These are phyloP conservation scores for Callitettix versicolor DNA, from an alignment of 1,140 invertebrate genomes.

Conservation along the genomic window DNA sequence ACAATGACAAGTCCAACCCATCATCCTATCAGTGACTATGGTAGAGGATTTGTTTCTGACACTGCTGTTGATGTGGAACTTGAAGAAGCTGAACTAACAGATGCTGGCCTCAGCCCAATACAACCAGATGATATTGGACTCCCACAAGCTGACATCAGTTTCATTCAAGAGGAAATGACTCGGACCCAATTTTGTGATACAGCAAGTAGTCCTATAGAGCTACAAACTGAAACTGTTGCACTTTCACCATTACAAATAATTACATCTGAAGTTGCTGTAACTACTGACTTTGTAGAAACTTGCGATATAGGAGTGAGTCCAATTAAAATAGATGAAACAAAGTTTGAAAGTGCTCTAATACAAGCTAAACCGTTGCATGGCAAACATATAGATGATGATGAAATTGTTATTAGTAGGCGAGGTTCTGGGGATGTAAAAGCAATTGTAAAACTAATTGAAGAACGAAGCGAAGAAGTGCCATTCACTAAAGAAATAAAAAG, in stretches of 20 bases:
- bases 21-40: constrained; percentile 24
- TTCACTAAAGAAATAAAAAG: constrained; percentile 10
- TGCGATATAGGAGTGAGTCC: constrained; percentile 39
- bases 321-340: constrained; percentile 28
- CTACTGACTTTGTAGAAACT: constrained; percentile 38
- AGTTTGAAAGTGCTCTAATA: constrained; percentile 1
- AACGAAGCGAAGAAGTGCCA: constrained; percentile 23
- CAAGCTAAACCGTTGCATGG: constrained; percentile 11
- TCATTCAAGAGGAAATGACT: constrained; percentile 30
- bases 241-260: constrained; percentile 33
- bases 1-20: constrained; percentile 35
- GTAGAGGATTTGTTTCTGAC: constrained; percentile 34
- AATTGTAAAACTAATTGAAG: constrained; percentile 36
- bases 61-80: constrained; percentile 35
- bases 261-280: constrained; percentile 37
- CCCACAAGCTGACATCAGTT: constrained; percentile 27
- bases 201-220: constrained; percentile 37
- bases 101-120: constrained; percentile 42
- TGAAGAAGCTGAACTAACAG: constrained; percentile 40
- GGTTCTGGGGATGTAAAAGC: constrained; percentile 38
- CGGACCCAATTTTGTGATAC: constrained; percentile 33
- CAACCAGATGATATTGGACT: constrained; percentile 36
- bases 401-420: constrained; percentile 19
- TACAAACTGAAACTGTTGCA: constrained; percentile 29
- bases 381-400: constrained; percentile 20